A percentile compares a stretch with the other conserved stretches of the same genome.
Evolutionary conservation across 2,888 invertebrate genomes (phyloP).

Genomic region (Cephus pygmeus): DNA sequence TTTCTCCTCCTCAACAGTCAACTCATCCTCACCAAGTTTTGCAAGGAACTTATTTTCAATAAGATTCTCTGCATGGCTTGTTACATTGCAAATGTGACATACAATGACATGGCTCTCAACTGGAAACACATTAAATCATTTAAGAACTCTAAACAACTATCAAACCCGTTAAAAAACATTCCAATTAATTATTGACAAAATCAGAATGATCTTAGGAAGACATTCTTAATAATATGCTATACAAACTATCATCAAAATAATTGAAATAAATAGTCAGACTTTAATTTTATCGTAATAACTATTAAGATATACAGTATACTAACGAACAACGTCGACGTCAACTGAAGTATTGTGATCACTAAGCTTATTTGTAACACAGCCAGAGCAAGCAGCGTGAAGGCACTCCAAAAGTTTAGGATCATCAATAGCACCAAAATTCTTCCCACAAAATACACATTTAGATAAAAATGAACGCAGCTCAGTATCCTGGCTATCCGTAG

Average conservation of each 20-base stretch:
- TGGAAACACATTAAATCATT: conserved; percentile 28
- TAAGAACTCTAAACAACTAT: background rate
- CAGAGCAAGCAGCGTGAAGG: conserved; percentile 85
- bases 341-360: conserved; percentile 65
- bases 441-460: conserved; percentile 67
- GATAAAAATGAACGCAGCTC: conserved; percentile 52
- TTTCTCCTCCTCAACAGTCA: conserved; percentile 57
- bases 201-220: background rate
- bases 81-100: conserved; percentile 81
- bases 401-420: conserved; percentile 88
- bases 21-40: conserved; percentile 69
- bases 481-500: conserved; percentile 54
- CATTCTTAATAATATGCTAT: background rate
- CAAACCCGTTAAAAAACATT: background rate
- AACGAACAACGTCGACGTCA: conserved; percentile 63
- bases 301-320: conserved; percentile 27
- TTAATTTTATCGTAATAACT: background rate
- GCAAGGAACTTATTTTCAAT: conserved; percentile 89
- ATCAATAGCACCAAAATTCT: conserved; percentile 68
- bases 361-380: conserved; percentile 79
- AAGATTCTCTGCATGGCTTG: conserved; percentile 78
- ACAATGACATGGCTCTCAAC: conserved; percentile 63
- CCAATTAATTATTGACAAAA: background rate
- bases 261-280: background rate
- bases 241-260: background rate